phyloP scores from a whole-genome alignment of 2,113 vertebrate genomes.

The Larimichthys crocea region DNA sequence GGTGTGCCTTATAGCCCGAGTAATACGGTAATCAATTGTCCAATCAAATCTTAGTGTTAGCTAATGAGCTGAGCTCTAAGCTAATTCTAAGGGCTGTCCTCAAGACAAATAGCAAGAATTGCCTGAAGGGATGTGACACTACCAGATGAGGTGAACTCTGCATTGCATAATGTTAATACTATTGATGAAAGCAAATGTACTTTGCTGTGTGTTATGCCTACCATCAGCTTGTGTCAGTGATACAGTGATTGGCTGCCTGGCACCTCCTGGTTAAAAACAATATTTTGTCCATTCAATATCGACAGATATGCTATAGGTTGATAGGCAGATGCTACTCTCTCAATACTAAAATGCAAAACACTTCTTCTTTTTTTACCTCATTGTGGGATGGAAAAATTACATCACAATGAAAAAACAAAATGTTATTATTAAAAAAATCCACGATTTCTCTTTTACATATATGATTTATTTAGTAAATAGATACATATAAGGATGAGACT shows the following conservation, averaged over 20 bases:
- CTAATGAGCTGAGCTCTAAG: background rate
- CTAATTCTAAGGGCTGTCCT: background rate
- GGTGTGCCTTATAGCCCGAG: no score
- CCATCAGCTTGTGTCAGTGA: background rate
- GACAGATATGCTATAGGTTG: background rate
- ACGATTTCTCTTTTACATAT: background rate
- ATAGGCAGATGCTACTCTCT: no score
- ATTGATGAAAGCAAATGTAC: background rate
- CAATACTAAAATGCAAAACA: background rate
- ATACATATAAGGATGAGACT: background rate
- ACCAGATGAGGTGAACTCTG: background rate
- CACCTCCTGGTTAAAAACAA: background rate
- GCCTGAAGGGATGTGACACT: background rate
- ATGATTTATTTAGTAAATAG: background rate
- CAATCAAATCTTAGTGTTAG: background rate
- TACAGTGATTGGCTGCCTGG: background rate
- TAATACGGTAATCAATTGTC: background rate
- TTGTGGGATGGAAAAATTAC: background rate
- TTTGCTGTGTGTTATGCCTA: background rate
- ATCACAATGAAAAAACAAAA: no score
- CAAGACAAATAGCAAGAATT: background rate
- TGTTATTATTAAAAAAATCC: no score
- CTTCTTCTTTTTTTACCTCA: background rate
- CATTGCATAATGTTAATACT: background rate
- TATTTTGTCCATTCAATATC: background rate